These are phyloP conservation scores for Calameuta pallipes DNA, from an alignment of 2,888 invertebrate genomes.

Conservation along the genomic window DNA sequence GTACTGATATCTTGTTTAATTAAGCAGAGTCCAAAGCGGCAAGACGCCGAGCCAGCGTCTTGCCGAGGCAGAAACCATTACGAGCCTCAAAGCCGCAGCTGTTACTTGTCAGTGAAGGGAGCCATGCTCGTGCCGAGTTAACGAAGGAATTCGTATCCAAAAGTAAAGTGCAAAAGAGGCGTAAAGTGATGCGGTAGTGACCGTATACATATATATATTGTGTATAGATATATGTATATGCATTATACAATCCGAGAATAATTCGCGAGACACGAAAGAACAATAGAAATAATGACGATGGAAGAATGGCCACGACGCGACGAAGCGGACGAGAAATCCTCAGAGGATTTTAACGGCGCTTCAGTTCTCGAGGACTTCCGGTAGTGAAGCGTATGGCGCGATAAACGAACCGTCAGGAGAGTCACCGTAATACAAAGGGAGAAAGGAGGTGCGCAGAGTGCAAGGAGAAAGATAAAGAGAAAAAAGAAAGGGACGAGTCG, in stretches of 20 bases:
- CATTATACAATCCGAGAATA: neutral
- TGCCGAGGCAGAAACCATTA: neutral
- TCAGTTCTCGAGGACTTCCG: no score
- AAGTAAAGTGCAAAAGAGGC: neutral
- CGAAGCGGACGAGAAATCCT: neutral
- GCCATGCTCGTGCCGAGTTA: neutral
- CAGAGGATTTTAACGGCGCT: no score
- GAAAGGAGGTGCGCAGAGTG: no score
- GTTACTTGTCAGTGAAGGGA: neutral
- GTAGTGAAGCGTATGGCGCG: no score
- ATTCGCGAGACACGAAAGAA: neutral
- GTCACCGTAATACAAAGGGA: no score
- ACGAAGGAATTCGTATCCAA: neutral
- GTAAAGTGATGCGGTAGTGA: no score
- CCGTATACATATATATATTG: no score
- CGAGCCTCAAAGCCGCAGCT: neutral
- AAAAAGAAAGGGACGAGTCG: no score
- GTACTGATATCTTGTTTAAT: slow-evolving; percentile 52
- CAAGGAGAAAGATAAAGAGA: no score
- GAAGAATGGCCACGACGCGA: neutral
- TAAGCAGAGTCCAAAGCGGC: slow-evolving; percentile 40
- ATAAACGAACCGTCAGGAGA: no score
- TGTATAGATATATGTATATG: no score
- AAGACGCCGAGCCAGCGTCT: neutral
- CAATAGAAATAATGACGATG: neutral